A percentile compares a stretch with the other conserved stretches of the same genome.
Evolutionary conservation across 2,888 invertebrate genomes (phyloP).

Genomic region (Pachymerium ferrugineum): DNA sequence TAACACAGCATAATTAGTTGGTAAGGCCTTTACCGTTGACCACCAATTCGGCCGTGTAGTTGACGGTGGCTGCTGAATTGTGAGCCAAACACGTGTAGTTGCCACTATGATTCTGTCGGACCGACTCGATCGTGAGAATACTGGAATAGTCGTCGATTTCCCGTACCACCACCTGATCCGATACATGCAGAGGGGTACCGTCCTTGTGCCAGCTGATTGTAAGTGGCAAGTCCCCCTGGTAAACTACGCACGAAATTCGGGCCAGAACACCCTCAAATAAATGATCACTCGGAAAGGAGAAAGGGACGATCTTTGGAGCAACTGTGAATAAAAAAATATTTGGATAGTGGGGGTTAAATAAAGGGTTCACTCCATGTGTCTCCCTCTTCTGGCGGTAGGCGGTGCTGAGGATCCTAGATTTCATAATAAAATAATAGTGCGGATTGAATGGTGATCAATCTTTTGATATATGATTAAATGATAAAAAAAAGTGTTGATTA

Average conservation of each 20-base stretch:
- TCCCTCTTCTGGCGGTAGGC: background rate
- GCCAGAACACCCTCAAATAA: conserved; percentile 54
- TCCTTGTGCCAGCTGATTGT: conserved; percentile 51
- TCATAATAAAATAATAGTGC: no score
- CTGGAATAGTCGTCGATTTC: conserved; percentile 44
- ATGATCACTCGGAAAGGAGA: conserved; percentile 52
- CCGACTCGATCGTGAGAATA: conserved; percentile 44
- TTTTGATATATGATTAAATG: background rate
- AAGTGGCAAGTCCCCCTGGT: conserved; percentile 44
- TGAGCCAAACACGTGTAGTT: conserved; percentile 44
- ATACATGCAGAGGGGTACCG: conserved; percentile 43
- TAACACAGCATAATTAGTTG: conserved; percentile 20
- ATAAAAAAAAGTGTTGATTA: background rate
- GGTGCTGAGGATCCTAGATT: background rate
- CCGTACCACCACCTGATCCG: conserved; percentile 37
- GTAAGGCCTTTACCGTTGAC: conserved; percentile 30
- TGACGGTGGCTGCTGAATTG: conserved; percentile 30
- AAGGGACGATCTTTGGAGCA: conserved; percentile 54
- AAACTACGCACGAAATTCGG: conserved; percentile 49
- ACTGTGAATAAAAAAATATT: conserved; percentile 43
- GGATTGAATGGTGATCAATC: background rate
- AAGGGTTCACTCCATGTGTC: background rate
- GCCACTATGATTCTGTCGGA: conserved; percentile 44
- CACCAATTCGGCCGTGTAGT: conserved; percentile 33
- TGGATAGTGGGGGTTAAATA: conserved; percentile 17